Percentiles rank a stretch among this genome's conserved stretches.
phyloP scores from a whole-genome alignment of 2,797 vertebrate species.

The Otolemur crassicaudatus region DNA sequence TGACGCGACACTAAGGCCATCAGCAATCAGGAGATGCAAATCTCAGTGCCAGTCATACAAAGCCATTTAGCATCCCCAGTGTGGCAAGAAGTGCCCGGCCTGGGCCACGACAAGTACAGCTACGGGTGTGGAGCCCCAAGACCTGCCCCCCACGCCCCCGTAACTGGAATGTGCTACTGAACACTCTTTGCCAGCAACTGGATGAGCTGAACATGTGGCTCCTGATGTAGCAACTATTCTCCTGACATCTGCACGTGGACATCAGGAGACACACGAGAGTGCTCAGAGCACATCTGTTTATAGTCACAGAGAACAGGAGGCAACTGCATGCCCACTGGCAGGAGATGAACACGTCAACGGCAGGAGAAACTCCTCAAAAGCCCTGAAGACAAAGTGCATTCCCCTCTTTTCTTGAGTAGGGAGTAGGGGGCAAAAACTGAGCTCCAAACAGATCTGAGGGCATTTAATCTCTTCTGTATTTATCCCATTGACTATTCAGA shows the following conservation, averaged over 20 bases:
- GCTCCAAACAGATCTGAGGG: rapidly evolving
- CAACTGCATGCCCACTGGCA: rapidly evolving
- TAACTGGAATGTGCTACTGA: not conserved
- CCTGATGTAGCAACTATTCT: too few species aligned
- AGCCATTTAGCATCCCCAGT: rapidly evolving
- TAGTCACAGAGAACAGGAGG: too few species aligned
- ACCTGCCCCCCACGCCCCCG: rapidly evolving
- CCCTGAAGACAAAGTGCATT: not conserved
- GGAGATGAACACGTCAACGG: rapidly evolving
- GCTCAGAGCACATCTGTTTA: not conserved
- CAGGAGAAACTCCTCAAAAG: rapidly evolving
- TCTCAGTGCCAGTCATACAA: rapidly evolving
- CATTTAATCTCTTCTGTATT: too few species aligned
- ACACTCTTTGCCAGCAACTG: not conserved
- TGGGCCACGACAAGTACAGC: too few species aligned
- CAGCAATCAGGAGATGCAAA: not conserved
- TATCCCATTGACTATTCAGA: not conserved
- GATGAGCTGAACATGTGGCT: rapidly evolving
- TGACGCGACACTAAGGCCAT: rapidly evolving
- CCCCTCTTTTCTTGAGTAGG: too few species aligned
- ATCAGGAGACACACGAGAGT: rapidly evolving
- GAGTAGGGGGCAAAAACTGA: too few species aligned
- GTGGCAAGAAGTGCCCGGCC: rapidly evolving
- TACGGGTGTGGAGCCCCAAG: not conserved
- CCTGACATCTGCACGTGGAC: rapidly evolving